Conservation (phyloP, 2,113 vertebrate genomes). For the Toxostoma redivivum region DNA sequence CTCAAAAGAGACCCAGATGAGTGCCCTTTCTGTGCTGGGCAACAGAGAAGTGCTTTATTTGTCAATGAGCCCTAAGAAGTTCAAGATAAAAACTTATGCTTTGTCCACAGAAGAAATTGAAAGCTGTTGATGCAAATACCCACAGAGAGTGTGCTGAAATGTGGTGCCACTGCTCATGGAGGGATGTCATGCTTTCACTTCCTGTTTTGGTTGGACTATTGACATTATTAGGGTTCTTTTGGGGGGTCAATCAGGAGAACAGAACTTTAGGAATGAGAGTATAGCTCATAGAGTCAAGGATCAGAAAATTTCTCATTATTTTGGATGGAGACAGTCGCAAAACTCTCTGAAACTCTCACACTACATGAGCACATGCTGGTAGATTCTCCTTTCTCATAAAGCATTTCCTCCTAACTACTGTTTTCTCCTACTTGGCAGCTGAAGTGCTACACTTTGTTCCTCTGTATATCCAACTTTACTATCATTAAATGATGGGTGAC, state of each 20-base stretch:
- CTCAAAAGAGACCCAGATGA: background rate
- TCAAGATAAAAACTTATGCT: background rate
- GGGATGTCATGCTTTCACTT: accelerated
- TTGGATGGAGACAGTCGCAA: background rate
- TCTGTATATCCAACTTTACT: background rate
- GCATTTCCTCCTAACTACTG: background rate
- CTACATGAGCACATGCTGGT: background rate
- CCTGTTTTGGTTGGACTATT: background rate
- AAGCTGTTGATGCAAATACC: accelerated
- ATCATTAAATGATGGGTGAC: background rate
- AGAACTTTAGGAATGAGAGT: background rate
- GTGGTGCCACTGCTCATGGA: accelerated
- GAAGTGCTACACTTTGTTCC: background rate
- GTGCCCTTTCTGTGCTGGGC: background rate
- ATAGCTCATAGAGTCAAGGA: background rate
- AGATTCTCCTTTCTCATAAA: background rate
- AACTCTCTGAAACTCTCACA: background rate
- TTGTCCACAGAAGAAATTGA: background rate
- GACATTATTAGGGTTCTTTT: background rate
- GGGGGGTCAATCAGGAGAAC: background rate
- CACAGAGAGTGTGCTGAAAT: accelerated
- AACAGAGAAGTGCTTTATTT: background rate
- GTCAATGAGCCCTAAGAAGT: background rate
- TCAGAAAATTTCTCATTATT: background rate
- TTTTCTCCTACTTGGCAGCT: background rate